Percentiles rank a stretch among this genome's conserved stretches.
Conservation (phyloP, 2,888 invertebrate genomes). For the Cancer borealis region DNA sequence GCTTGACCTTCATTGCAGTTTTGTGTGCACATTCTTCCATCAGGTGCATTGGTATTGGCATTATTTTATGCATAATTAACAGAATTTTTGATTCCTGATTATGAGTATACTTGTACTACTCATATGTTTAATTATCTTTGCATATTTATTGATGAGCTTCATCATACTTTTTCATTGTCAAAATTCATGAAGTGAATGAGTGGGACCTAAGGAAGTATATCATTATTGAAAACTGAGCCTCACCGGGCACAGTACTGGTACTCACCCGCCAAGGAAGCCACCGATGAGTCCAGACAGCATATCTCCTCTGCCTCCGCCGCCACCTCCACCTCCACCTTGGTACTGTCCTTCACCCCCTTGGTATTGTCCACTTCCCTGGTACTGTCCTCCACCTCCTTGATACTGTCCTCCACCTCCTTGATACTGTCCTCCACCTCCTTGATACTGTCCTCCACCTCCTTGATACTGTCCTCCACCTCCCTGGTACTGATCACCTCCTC, state of each 20-base stretch:
- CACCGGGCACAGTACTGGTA: not conserved
- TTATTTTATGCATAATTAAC: no score
- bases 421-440: slow-evolving; percentile 65
- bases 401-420: slow-evolving; percentile 63
- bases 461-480: slow-evolving; percentile 51
- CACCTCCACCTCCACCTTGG: not conserved
- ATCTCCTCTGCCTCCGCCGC: slow-evolving; percentile 59
- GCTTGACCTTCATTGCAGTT: not conserved
- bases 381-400: slow-evolving; percentile 58
- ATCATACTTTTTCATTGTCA: not conserved
- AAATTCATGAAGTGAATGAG: not conserved
- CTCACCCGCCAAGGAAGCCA: slow-evolving; percentile 74
- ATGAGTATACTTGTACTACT: no score
- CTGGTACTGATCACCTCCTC: slow-evolving; percentile 57
- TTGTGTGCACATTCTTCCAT: no score
- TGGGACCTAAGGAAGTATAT: not conserved
- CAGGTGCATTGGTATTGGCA: no score
- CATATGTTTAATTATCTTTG: not conserved
- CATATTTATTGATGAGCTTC: not conserved
- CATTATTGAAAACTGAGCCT: not conserved
- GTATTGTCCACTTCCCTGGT: slow-evolving; percentile 46
- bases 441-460: slow-evolving; percentile 56
- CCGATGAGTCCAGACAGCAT: slow-evolving; percentile 70
- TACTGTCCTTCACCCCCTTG: slow-evolving; percentile 45
- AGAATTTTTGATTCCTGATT: no score